These are phyloP conservation scores for Meiosimyza decipiens DNA, from an alignment of 2,888 invertebrate genomes.

Conservation along the genomic window DNA sequence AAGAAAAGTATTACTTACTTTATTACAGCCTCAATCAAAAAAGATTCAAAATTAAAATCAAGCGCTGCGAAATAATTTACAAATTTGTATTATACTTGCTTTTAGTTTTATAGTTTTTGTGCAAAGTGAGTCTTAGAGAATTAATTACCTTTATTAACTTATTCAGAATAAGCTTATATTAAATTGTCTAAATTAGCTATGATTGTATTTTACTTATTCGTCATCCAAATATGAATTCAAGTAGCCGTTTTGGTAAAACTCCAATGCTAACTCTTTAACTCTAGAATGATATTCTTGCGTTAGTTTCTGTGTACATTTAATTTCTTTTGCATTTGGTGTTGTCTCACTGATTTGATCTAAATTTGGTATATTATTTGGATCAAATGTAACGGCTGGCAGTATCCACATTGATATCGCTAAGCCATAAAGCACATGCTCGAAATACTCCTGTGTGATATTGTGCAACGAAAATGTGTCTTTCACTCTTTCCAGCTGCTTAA, in stretches of 20 bases:
- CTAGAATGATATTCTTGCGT: conserved; percentile 63
- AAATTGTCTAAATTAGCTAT: too few species aligned
- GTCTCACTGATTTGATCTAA: conserved; percentile 60
- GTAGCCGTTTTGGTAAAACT: conserved; percentile 62
- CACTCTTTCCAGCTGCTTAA: conserved; percentile 45
- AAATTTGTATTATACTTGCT: too few species aligned
- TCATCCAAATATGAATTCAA: conserved; percentile 44
- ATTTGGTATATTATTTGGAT: conserved; percentile 62
- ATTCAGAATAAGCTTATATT: too few species aligned
- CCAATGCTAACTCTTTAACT: conserved; percentile 59
- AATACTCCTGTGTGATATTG: conserved; percentile 59
- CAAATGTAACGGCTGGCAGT: conserved; percentile 64
- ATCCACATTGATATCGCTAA: conserved; percentile 63
- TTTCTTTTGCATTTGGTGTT: conserved; percentile 54
- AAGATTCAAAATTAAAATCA: too few species aligned
- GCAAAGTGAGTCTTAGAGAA: too few species aligned
- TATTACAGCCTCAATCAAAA: too few species aligned
- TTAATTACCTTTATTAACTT: too few species aligned
- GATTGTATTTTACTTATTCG: background rate
- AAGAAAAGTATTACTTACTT: too few species aligned
- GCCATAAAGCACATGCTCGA: conserved; percentile 60
- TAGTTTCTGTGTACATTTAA: conserved; percentile 59
- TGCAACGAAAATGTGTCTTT: conserved; percentile 54
- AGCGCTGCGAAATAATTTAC: too few species aligned
- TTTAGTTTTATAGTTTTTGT: too few species aligned